Conservation (phyloP, 2,797 vertebrate species). For the Helostoma temminkii region DNA sequence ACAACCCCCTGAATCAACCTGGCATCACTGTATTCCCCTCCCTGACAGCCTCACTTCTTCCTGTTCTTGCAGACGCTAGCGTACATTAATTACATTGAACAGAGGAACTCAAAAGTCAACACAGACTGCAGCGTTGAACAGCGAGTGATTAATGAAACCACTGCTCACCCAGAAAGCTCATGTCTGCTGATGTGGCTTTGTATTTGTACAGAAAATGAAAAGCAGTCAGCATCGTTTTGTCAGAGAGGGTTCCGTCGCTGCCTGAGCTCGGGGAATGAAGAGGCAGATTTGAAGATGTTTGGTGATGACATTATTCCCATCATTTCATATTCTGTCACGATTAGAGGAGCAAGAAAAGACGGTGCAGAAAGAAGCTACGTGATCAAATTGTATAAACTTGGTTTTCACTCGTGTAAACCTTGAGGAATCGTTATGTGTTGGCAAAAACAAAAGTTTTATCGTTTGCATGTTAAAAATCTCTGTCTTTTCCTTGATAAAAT, state of each 20-base stretch:
- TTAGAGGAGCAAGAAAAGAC: conserved; percentile 2
- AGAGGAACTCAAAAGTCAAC: conserved; percentile 23
- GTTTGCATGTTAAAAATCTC: too few species aligned
- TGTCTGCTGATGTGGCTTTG: conserved; percentile 14
- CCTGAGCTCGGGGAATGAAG: conserved; percentile 1
- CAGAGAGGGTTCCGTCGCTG: conserved; percentile 28
- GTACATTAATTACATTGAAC: not conserved
- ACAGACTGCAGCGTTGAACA: not conserved
- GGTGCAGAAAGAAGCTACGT: not conserved
- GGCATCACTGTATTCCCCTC: conserved; percentile 4
- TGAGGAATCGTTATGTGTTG: too few species aligned
- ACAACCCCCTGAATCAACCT: too few species aligned
- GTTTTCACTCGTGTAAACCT: too few species aligned
- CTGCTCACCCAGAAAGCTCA: not conserved
- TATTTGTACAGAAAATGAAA: conserved; percentile 47
- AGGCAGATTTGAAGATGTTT: conserved; percentile 21
- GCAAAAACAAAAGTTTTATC: too few species aligned
- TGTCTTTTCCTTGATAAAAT: too few species aligned
- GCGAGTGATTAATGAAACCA: conserved; percentile 47
- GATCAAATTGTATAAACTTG: conserved; percentile 7
- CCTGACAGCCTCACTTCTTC: not conserved
- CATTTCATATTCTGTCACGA: conserved; percentile 12
- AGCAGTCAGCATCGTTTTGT: conserved; percentile 21
- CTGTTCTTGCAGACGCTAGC: conserved; percentile 6
- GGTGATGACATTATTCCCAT: conserved; percentile 30